Conservation (phyloP, 2,888 invertebrate species). For the Cheilosia soror region DNA sequence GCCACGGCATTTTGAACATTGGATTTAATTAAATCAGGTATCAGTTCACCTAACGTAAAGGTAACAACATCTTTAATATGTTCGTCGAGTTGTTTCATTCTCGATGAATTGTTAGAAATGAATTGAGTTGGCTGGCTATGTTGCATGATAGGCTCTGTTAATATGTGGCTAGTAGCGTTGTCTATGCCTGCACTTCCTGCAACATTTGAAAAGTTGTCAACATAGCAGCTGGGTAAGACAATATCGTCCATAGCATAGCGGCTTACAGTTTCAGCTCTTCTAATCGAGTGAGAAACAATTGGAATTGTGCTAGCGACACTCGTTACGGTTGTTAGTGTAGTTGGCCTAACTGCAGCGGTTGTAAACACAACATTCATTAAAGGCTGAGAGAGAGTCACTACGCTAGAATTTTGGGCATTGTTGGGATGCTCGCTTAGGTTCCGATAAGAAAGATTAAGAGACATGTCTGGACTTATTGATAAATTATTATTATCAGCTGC, state of each 20-base stretch:
- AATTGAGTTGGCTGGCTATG: background rate
- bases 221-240: background rate
- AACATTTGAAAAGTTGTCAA: background rate
- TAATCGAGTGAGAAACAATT: background rate
- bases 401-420: background rate
- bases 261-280: background rate
- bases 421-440: background rate
- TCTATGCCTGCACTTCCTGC: background rate
- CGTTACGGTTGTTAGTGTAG: background rate
- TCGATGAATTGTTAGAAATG: background rate
- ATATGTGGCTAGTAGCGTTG: background rate
- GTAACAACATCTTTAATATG: slow-evolving; percentile 6
- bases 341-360: background rate
- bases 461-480: background rate
- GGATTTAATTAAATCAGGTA: background rate
- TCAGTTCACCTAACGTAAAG: background rate
- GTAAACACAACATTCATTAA: background rate
- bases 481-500: background rate
- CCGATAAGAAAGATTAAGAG: background rate
- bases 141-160: background rate
- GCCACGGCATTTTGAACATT: background rate
- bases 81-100: slow-evolving; percentile 9
- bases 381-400: background rate
- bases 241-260: background rate
- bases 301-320: background rate